These are phyloP conservation scores for Aythya baeri DNA, from an alignment of 2,113 vertebrate genomes.

Conservation along the genomic window DNA sequence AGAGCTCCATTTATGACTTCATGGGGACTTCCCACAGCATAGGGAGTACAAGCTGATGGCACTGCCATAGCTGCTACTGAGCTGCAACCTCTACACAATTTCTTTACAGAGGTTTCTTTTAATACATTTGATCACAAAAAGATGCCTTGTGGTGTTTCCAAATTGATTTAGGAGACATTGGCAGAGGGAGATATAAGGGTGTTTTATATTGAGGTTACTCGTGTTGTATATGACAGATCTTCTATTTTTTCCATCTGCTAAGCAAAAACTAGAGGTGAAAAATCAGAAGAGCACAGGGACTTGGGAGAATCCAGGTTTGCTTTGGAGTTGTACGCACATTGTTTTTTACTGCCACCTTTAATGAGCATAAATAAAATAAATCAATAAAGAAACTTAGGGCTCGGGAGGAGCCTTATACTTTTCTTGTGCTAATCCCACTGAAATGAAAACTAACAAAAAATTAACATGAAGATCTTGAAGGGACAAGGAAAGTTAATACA, in stretches of 20 bases:
- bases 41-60: not conserved
- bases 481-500: not conserved
- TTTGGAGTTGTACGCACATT: not conserved
- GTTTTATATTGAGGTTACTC: not conserved
- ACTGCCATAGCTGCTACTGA: conserved; percentile 6
- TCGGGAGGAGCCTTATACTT: not conserved
- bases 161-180: not conserved
- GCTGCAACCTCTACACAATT: not conserved
- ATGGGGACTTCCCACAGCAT: conserved; percentile 10
- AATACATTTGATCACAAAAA: conserved; percentile 1
- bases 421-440: not conserved
- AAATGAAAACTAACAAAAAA: not conserved
- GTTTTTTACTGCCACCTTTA: not conserved
- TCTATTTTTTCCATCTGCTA: not conserved
- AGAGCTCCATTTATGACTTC: conserved; percentile 29
- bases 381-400: not conserved
- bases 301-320: accelerated
- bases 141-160: not conserved
- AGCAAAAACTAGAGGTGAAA: not conserved
- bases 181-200: not conserved
- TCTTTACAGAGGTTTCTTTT: conserved; percentile 15
- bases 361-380: not conserved
- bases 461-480: not conserved
- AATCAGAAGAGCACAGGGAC: not conserved
- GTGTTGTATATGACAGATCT: not conserved